Conservation (phyloP, 2,113 vertebrate genomes). For the Amia ocellicauda region DNA sequence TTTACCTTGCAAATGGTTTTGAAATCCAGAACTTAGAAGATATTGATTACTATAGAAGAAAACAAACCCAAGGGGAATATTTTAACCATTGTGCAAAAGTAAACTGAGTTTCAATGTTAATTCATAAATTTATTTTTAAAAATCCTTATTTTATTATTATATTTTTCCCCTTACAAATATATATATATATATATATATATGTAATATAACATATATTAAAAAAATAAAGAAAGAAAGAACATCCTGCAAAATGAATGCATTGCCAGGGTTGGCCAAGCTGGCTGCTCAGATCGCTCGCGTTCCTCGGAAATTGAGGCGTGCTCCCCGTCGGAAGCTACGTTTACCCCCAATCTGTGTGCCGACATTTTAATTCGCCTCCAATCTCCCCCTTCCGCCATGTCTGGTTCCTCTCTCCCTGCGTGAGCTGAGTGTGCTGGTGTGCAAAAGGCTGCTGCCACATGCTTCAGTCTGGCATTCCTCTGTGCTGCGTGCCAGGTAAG, state of each 20-base stretch:
- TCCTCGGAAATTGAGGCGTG: not conserved
- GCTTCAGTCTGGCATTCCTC: not conserved
- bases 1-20: too few relatives aligned
- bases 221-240: not conserved
- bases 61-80: too few relatives aligned
- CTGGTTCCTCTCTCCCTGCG: slow-evolving; percentile 11
- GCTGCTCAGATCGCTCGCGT: too few relatives aligned
- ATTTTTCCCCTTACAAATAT: not conserved
- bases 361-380: slow-evolving; percentile 1
- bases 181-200: not conserved
- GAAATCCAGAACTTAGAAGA: too few relatives aligned
- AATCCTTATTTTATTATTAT: too few relatives aligned
- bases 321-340: not conserved
- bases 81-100: too few relatives aligned
- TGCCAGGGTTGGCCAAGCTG: too few relatives aligned
- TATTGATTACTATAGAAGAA: too few relatives aligned
- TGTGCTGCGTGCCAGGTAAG: not conserved
- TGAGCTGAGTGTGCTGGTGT: not conserved
- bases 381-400: slow-evolving; percentile 10
- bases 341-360: slow-evolving; percentile 5
- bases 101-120: too few relatives aligned
- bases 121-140: too few relatives aligned
- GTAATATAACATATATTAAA: not conserved
- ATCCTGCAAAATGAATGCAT: not conserved
- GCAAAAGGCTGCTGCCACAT: not conserved